Base-by-base conservation (phyloP, 2,113 vertebrate genomes). In the Mirza zaza region DNA sequence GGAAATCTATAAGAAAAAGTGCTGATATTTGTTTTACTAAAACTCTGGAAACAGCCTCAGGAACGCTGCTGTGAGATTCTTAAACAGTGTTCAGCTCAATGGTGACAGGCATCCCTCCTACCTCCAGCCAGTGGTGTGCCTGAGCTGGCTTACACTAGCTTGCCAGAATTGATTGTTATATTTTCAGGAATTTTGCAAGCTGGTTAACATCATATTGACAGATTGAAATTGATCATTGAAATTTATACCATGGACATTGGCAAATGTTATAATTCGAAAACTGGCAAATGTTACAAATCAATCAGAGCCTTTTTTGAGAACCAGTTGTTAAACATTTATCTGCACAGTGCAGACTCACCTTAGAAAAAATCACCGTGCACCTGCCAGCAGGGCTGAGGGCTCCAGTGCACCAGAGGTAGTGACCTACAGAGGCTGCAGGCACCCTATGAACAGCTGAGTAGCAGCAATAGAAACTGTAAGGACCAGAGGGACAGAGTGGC, bases 321-420 rank as follows among this genome's bases (percentile, higher is more conserved):
- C 34, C 42, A 75, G 34, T 80, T 91, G 18, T 79, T 95, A 82
- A 63, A 77, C n/a, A 70, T 94, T 90, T 90, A 90, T 96, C 42
- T 89, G 17, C 77, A 96, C 50, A 95, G 20, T 29, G n/a, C 59
- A 93, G 39, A 29, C 45, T 9, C 39, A 68, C 45, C n/a, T 34
- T 45, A 85, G 50, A 75, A 84, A 52, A 88, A n/a, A 89, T 5
- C 20, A 57, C 8, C 17, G 32, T 20, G 13, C 1, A 36, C 55
- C 77, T 0, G 0, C 61, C 15, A 91, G 25, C 18, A 57, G 59
- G 18, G 13, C 6, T 0, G 1, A 73, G 34, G 52, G 39, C 65
- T 48, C 68, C 45, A 52, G 32, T 65, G 36, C 8, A 90, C 25
- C 25, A 73, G 23, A 79, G 14, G 61, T 34, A 70, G 25, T 73